Evolutionary conservation across 2,888 invertebrate genomes (phyloP).

Genomic region (Luperina nickerlii): DNA sequence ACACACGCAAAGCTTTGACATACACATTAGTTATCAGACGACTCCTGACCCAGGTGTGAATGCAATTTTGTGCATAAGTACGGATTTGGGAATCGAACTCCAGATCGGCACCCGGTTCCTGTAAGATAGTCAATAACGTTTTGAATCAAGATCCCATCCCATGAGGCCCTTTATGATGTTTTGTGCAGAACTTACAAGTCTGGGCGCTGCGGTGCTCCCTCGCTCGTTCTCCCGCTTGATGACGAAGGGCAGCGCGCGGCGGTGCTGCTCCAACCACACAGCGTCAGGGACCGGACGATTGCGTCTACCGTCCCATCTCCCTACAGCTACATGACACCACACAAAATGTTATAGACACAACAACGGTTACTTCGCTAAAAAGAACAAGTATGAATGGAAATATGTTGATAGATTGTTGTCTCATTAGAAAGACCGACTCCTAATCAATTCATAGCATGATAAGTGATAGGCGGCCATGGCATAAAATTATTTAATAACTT

Average conservation of each 20-base stretch:
- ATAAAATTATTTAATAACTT: constrained; percentile 33
- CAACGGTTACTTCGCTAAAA: background rate
- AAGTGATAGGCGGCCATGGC: constrained; percentile 47
- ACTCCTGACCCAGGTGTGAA: background rate
- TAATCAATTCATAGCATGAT: constrained; percentile 39
- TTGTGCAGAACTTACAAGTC: constrained; percentile 80
- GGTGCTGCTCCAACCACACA: constrained; percentile 88
- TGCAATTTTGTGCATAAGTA: background rate
- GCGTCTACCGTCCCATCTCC: constrained; percentile 87
- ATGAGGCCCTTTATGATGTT: too few relatives aligned
- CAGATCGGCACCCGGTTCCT: background rate
- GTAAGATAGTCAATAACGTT: constrained; percentile 3
- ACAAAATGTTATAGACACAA: constrained; percentile 49
- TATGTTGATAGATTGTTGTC: constrained; percentile 23
- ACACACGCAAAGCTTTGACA: background rate
- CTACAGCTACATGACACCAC: constrained; percentile 70
- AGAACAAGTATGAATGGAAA: constrained; percentile 20
- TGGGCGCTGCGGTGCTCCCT: constrained; percentile 78
- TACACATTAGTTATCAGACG: constrained; percentile 2
- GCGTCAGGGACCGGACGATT: constrained; percentile 88
- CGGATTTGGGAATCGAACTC: constrained; percentile 30
- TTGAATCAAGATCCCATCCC: background rate
- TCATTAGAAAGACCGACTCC: constrained; percentile 23
- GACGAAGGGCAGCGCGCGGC: constrained; percentile 87
- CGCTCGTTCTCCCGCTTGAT: constrained; percentile 88